Base-by-base conservation (phyloP, 2,113 vertebrate genomes). In the Lophura nycthemera region DNA sequence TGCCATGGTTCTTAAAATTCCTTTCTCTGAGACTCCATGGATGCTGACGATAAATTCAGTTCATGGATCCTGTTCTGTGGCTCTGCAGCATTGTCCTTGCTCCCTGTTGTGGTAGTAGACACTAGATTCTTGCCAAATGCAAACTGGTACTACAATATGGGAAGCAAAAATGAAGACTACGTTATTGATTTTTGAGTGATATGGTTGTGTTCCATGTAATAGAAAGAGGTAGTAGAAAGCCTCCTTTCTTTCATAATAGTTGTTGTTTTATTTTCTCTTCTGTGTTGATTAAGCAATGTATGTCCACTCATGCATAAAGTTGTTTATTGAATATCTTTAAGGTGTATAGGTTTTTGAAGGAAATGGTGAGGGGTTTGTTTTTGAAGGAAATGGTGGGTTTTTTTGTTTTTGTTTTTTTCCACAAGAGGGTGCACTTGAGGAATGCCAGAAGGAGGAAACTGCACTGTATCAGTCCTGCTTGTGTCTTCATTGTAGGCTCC, bases 341-440 rank as follows among this genome's bases (percentile, higher is more conserved):
- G 2, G 22, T 25, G 77, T 88, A 42, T 21, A 0, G 17, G 17
- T 43, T 83, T 56, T 71, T 6, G 45, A 67, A 30, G 38, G 12
- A 56, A 72, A 78, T 66, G 43, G 4, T 74, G 1, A 47, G 54
- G 29, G 6, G 34, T 12, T 88, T 21, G 96, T 16, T 50, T 13
- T 50, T 40, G 45, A 67, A n/a, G 38, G 13, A 54, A 72, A 78
- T 66, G 43, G 5, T 74, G 1, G 16, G 6, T 11, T 86, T 20
- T 96, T 17, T 42, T 12, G 81, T 24, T 96, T 17, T 34, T 71
- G 72, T 40, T 40, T 40, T 40, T 40, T 40, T 40, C 94, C 96
- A 91, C 96, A 81, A 95, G 96, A 91, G 95, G 95, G 95, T 92
- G 96, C 78, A 7, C 85, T 29, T 61, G 84, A 75, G 89, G 84